A percentile compares a stretch with the other conserved stretches of the same genome.
phyloP scores from a whole-genome alignment of 2,113 vertebrate genomes.

The Australoheros scitulus region DNA sequence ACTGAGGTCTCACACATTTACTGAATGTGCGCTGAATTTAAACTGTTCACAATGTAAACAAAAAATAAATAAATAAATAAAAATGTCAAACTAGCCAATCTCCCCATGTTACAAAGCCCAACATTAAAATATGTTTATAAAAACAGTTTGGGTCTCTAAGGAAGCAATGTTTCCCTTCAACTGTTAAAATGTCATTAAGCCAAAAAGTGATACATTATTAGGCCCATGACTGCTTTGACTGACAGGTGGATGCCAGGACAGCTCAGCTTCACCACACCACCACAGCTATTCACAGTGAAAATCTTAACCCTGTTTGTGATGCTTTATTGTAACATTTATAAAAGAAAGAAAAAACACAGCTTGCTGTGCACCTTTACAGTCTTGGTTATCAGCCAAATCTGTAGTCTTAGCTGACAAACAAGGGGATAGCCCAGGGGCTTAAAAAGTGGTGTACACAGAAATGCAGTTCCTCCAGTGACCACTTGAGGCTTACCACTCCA shows the following conservation, averaged over 20 bases:
- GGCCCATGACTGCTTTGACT: neutral
- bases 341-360: too few species aligned
- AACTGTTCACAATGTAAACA: neutral
- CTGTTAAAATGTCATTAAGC: neutral
- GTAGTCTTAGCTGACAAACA: too few species aligned
- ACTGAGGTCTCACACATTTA: neutral
- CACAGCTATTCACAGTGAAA: neutral
- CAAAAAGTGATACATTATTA: neutral
- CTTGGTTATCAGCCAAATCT: too few species aligned
- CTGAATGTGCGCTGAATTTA: neutral
- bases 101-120: neutral
- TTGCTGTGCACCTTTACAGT: neutral
- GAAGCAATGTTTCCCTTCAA: neutral
- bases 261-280: neutral
- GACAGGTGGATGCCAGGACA: neutral
- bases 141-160: neutral
- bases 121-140: slow-evolving; percentile 1
- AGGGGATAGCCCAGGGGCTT: too few species aligned
- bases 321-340: neutral
- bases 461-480: neutral
- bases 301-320: neutral
- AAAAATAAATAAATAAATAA: neutral
- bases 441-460: too few species aligned
- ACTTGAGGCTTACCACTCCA: neutral
- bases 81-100: neutral